These are phyloP conservation scores for Glaucomys volans DNA, from an alignment of 2,113 vertebrate species.

Conservation along the genomic window DNA sequence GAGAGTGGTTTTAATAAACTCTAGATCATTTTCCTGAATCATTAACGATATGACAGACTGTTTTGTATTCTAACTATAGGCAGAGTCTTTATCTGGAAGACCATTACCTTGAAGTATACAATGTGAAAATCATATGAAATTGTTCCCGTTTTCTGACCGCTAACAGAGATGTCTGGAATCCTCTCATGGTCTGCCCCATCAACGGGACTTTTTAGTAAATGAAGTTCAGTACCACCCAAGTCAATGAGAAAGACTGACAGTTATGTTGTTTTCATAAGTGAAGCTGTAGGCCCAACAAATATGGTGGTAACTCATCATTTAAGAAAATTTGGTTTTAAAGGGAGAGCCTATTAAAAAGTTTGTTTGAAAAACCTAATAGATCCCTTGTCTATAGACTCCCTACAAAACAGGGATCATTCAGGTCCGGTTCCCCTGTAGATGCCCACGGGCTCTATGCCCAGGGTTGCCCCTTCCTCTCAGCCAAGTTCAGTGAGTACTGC, in stretches of 20 bases:
- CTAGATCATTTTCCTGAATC: slow-evolving; percentile 40
- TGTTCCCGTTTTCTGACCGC: background rate
- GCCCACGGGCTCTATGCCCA: rapidly evolving
- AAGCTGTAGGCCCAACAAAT: background rate
- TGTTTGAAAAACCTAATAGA: background rate
- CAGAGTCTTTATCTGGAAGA: background rate
- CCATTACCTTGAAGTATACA: background rate
- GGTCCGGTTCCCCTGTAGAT: background rate
- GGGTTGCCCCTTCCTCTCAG: too few species aligned
- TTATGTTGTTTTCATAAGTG: background rate
- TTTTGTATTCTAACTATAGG: background rate
- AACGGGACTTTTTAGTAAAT: background rate
- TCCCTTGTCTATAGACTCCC: rapidly evolving
- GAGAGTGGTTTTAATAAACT: slow-evolving; percentile 1
- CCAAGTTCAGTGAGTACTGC: background rate
- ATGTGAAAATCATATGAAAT: slow-evolving; percentile 13
- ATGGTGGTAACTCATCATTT: background rate
- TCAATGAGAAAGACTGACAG: background rate
- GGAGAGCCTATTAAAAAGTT: background rate
- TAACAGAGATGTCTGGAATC: background rate
- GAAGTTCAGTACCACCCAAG: background rate
- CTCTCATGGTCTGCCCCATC: background rate
- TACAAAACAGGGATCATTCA: background rate
- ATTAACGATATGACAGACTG: background rate
- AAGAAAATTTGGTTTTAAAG: background rate